Percentiles rank a stretch among this genome's conserved stretches.
phyloP scores from a whole-genome alignment of 2,113 vertebrate genomes.

The Solenodon paradoxus region DNA sequence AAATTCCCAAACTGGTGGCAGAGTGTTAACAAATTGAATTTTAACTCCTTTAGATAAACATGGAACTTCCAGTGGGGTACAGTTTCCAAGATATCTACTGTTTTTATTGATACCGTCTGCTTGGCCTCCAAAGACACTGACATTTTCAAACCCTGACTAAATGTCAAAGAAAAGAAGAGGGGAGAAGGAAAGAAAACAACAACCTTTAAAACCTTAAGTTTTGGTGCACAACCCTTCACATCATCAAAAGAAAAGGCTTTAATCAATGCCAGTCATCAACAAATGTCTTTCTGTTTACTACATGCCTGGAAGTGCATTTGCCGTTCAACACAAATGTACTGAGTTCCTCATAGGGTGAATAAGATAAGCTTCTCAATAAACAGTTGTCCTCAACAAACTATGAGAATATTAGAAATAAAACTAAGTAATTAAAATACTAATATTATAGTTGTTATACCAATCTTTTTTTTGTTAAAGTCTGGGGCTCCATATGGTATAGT shows the following conservation, averaged over 20 bases:
- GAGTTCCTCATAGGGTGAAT: no score
- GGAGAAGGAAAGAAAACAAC: neutral
- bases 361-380: neutral
- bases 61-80: neutral
- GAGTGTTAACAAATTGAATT: neutral
- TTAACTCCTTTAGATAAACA: neutral
- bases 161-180: neutral
- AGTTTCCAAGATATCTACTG: neutral
- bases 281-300: no score
- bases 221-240: neutral
- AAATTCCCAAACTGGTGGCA: neutral
- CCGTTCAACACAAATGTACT: no score
- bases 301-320: neutral
- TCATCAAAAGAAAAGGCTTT: neutral
- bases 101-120: neutral
- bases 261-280: no score
- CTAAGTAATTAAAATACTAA: conserved; percentile 21
- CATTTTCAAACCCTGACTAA: neutral
- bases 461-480: no score
- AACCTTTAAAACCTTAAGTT: no score
- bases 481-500: no score
- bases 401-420: no score
- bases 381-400: conserved; percentile 6
- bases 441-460: neutral
- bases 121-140: neutral